Percentiles rank a stretch among this genome's conserved stretches.
phyloP scores from a whole-genome alignment of 2,888 invertebrate genomes.

The Drosophila birchii region DNA sequence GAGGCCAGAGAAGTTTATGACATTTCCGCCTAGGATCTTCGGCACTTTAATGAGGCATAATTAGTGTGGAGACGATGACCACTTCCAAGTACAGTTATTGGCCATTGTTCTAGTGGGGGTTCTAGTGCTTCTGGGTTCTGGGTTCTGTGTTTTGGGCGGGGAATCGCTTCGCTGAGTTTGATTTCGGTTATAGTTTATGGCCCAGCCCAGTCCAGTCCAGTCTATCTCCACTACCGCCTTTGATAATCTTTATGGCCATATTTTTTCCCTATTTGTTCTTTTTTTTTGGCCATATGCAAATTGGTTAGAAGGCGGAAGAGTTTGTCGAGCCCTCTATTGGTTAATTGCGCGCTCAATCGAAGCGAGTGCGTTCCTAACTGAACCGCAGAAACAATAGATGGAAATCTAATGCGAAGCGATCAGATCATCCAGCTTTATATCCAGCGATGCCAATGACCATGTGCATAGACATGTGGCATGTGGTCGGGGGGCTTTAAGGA shows the following conservation, averaged over 20 bases:
- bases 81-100: constrained; percentile 69
- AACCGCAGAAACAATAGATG: constrained; percentile 54
- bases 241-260: constrained; percentile 59
- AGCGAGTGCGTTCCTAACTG: constrained; percentile 39
- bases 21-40: constrained; percentile 81
- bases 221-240: constrained; percentile 54
- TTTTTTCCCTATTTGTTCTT: neutral
- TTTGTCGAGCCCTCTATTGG: constrained; percentile 46
- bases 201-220: constrained; percentile 18
- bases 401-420: constrained; percentile 51
- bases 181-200: constrained; percentile 34
- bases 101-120: constrained; percentile 68
- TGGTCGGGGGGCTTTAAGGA: constrained; percentile 58
- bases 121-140: neutral
- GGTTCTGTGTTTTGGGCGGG: constrained; percentile 59
- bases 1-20: constrained; percentile 41
- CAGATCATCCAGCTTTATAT: constrained; percentile 20
- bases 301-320: constrained; percentile 56
- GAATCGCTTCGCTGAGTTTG: constrained; percentile 66
- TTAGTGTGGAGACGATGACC: constrained; percentile 60
- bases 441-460: constrained; percentile 40
- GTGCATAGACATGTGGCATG: constrained; percentile 20
- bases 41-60: constrained; percentile 77
- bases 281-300: constrained; percentile 46
- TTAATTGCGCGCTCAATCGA: constrained; percentile 66